These are phyloP conservation scores for Laspeyria flexula DNA, from an alignment of 2,888 invertebrate genomes.

Conservation along the genomic window DNA sequence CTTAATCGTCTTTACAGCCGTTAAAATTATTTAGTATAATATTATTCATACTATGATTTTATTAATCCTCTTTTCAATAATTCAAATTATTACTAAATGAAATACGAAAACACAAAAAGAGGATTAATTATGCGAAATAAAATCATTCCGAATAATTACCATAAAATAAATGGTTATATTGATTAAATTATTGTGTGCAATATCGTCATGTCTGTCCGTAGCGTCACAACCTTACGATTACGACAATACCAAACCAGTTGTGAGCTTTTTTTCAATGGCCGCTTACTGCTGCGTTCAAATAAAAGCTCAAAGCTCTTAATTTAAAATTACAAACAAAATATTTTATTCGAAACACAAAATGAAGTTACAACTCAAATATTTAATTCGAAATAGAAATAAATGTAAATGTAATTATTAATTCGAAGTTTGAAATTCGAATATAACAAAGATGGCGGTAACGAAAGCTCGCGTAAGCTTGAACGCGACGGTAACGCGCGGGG, in stretches of 20 bases:
- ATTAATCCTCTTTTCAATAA: not conserved
- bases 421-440: not conserved
- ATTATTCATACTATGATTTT: too few relatives aligned
- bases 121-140: conserved; percentile 29
- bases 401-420: not conserved
- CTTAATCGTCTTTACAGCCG: too few relatives aligned
- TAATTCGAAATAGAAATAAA: not conserved
- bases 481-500: conserved; percentile 63
- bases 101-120: conserved; percentile 6
- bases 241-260: conserved; percentile 44
- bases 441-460: conserved; percentile 40
- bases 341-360: not conserved
- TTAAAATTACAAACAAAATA: conserved; percentile 6
- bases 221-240: conserved; percentile 43
- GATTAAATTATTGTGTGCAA: conserved; percentile 41
- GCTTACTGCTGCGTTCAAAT: conserved; percentile 46
- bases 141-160: conserved; percentile 42
- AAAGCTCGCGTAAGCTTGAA: conserved; percentile 67
- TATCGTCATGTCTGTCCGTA: conserved; percentile 30
- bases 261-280: conserved; percentile 52
- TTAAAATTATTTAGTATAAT: too few relatives aligned
- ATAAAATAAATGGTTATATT: conserved; percentile 43
- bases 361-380: not conserved
- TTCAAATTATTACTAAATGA: not conserved
- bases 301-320: conserved; percentile 38